A percentile compares a stretch with the other conserved stretches of the same genome.
These are phyloP conservation scores for Chamaea fasciata DNA, from an alignment of 2,113 vertebrate genomes.

Conservation along the genomic window DNA sequence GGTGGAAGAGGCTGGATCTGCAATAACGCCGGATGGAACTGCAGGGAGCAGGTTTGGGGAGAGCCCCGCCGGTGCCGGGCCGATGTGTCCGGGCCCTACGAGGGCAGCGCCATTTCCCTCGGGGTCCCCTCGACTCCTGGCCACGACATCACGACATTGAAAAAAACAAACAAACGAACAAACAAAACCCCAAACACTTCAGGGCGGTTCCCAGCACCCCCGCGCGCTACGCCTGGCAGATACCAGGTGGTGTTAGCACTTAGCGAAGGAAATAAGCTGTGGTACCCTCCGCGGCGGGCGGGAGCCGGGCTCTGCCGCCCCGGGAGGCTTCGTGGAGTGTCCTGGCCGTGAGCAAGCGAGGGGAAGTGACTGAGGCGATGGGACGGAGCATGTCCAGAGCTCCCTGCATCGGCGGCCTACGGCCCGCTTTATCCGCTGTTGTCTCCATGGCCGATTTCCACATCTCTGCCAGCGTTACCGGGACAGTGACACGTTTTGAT, in stretches of 20 bases:
- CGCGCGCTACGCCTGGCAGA: not conserved
- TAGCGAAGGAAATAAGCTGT: not conserved
- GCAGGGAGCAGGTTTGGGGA: not conserved
- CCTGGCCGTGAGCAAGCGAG: not conserved
- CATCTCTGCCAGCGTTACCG: not conserved
- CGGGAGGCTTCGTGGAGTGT: not conserved
- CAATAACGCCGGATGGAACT: not conserved
- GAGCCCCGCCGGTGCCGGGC: not conserved
- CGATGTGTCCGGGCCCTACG: not conserved
- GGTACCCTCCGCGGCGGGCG: not conserved
- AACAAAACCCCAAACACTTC: not conserved
- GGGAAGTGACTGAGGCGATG: not conserved
- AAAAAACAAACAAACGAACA: not conserved
- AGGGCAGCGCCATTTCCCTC: not conserved
- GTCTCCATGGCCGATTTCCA: not conserved
- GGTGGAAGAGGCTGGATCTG: conserved; percentile 25
- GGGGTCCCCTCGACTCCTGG: not conserved
- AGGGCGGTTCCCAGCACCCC: not conserved
- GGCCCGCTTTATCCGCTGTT: not conserved
- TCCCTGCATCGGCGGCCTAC: not conserved
- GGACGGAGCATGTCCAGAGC: not conserved
- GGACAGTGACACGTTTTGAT: not conserved
- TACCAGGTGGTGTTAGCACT: not conserved
- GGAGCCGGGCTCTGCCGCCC: not conserved
- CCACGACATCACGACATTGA: not conserved